Evolutionary conservation across 2,888 invertebrate genomes (phyloP).

Genomic region (Spilarctia lutea): DNA sequence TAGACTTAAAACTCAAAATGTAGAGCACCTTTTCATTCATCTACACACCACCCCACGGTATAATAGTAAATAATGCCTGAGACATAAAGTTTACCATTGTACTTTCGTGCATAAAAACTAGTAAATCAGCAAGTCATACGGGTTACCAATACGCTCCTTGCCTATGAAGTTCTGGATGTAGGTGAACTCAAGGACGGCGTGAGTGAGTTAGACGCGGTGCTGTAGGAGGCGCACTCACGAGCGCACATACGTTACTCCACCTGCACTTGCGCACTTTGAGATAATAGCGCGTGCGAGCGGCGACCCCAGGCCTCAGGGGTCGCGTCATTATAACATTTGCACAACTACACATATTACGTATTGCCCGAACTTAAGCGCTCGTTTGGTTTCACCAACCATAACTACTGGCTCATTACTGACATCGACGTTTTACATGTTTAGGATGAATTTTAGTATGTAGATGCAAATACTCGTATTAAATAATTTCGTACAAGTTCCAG

Average conservation of each 20-base stretch:
- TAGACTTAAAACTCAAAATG: too few species aligned
- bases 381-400: slow-evolving; percentile 1
- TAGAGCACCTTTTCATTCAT: too few species aligned
- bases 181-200: not conserved
- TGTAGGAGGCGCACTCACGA: not conserved
- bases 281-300: not conserved
- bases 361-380: not conserved
- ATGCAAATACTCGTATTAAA: too few species aligned
- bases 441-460: not conserved
- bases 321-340: slow-evolving; percentile 13
- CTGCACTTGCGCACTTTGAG: not conserved
- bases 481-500: not conserved
- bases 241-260: not conserved
- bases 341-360: slow-evolving; percentile 8
- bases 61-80: too few species aligned
- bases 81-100: too few species aligned
- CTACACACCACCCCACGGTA: too few species aligned
- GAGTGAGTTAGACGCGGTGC: not conserved
- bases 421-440: not conserved
- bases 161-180: not conserved
- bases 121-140: not conserved
- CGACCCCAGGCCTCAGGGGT: slow-evolving; percentile 11
- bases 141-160: not conserved
- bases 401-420: not conserved
- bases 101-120: too few species aligned